Percentiles rank a stretch among this genome's conserved stretches.
phyloP scores from a whole-genome alignment of 2,888 invertebrate species.

The Gymnosoma rotundatum region DNA sequence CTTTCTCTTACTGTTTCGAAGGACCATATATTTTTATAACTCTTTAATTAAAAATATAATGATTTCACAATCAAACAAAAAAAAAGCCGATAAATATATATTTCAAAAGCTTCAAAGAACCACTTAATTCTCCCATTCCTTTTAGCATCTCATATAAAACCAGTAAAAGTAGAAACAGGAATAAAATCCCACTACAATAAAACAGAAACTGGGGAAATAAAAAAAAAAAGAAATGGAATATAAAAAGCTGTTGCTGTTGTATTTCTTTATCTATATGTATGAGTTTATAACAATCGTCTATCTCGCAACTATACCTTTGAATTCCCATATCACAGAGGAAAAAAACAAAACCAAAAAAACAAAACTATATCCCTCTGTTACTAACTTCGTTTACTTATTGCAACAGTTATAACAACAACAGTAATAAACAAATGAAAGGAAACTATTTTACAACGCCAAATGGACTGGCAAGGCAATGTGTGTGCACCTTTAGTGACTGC shows the following conservation, averaged over 20 bases:
- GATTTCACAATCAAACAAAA: neutral
- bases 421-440: conserved; percentile 15
- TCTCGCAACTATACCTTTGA: conserved; percentile 34
- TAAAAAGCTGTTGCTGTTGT: conserved; percentile 7
- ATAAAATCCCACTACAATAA: conserved; percentile 26
- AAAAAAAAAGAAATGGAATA: conserved; percentile 1
- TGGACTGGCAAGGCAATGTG: conserved; percentile 24
- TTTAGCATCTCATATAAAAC: conserved; percentile 2
- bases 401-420: conserved; percentile 29
- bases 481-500: conserved; percentile 70
- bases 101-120: neutral
- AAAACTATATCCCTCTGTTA: conserved; percentile 32
- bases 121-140: neutral
- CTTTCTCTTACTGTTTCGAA: neutral
- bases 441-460: conserved; percentile 13
- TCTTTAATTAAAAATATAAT: neutral
- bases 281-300: conserved; percentile 37
- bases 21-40: neutral
- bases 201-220: conserved; percentile 46
- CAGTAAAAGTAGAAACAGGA: conserved; percentile 30
- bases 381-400: conserved; percentile 41
- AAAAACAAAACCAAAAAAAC: neutral
- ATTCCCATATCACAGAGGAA: conserved; percentile 37
- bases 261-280: neutral
- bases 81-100: neutral